Conservation (phyloP, 2,888 invertebrate species). For the Troilus luridus region DNA sequence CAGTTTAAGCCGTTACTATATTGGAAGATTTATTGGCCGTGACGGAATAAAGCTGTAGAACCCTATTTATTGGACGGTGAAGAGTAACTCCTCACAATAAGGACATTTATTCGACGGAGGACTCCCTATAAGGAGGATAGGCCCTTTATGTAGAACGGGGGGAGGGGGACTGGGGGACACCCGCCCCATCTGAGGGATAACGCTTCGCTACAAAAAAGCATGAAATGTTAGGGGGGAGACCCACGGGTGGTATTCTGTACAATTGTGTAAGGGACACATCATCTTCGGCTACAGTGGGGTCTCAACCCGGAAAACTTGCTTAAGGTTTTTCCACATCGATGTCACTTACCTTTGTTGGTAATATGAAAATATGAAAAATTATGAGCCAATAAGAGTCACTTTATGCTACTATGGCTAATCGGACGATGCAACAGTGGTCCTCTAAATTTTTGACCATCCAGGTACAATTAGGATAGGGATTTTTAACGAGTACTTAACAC, state of each 20-base stretch:
- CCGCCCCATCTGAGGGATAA: constrained; percentile 1
- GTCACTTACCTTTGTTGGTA: background rate
- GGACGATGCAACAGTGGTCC: too few relatives aligned
- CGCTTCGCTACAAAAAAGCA: constrained; percentile 36
- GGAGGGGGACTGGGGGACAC: too few relatives aligned
- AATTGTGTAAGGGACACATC: background rate
- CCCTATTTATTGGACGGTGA: background rate
- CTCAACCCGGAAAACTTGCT: background rate
- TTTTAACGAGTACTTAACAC: too few relatives aligned
- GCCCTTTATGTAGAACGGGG: constrained; percentile 8
- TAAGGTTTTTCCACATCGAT: background rate
- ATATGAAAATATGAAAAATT: background rate
- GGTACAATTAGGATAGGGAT: too few relatives aligned
- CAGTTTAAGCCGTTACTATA: background rate
- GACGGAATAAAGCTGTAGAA: background rate
- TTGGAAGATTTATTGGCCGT: background rate
- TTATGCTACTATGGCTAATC: too few relatives aligned
- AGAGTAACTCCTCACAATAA: constrained; percentile 6
- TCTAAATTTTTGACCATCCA: too few relatives aligned
- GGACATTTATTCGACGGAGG: constrained; percentile 33
- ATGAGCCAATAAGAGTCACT: too few relatives aligned
- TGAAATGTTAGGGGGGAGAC: background rate
- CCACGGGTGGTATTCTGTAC: background rate
- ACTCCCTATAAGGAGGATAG: background rate
- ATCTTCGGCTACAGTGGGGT: background rate